Evolutionary conservation across 2,888 invertebrate species (phyloP).

Genomic region (Drosophila monieri): DNA sequence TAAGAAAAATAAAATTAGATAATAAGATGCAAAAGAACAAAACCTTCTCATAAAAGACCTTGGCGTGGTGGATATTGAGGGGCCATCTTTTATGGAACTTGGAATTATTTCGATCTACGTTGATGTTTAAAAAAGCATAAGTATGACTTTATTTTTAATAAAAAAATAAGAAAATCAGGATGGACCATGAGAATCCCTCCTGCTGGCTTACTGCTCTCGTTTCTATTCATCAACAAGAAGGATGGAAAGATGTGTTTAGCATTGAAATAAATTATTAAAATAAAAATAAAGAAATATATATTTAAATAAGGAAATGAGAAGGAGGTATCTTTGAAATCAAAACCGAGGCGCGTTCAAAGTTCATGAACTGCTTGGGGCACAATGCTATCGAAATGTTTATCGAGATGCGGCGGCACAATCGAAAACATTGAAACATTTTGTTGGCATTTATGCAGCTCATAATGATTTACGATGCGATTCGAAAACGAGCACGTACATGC

Average conservation of each 20-base stretch:
- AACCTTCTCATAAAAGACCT: no score
- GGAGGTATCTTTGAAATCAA: background rate
- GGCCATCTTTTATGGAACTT: no score
- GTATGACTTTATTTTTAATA: no score
- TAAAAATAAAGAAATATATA: background rate
- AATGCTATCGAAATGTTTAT: constrained; percentile 55
- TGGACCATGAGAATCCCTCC: no score
- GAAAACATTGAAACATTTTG: constrained; percentile 77
- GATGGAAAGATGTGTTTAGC: background rate
- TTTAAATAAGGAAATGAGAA: background rate
- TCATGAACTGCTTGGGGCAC: constrained; percentile 12
- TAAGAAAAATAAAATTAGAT: no score
- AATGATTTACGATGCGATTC: constrained; percentile 70
- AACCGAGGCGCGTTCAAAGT: constrained; percentile 13
- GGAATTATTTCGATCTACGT: no score
- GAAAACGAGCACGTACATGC: constrained; percentile 73
- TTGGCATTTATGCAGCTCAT: constrained; percentile 74
- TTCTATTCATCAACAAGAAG: background rate
- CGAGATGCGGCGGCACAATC: constrained; percentile 57
- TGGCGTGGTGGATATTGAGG: no score
- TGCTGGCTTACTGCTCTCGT: background rate
- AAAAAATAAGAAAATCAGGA: no score
- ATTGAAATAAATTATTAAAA: background rate
- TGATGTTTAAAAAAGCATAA: no score
- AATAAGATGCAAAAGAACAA: no score